phyloP scores from a whole-genome alignment of 2,888 invertebrate species.

The Lasioglossum oenotherae region DNA sequence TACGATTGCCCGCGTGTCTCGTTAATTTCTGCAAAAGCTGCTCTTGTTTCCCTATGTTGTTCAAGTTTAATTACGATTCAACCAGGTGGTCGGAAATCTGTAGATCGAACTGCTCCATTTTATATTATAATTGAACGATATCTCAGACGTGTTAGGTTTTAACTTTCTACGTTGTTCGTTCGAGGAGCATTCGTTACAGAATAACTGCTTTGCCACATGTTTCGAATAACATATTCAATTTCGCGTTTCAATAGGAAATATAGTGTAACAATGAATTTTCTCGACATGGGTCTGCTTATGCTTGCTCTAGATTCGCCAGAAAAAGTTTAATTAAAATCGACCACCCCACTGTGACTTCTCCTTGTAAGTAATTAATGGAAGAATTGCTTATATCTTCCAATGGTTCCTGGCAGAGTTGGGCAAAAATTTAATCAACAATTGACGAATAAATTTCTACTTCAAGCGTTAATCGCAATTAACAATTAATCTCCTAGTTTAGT shows the following conservation, averaged over 20 bases:
- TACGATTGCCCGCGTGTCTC: constrained; percentile 9
- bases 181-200: too few relatives aligned
- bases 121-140: constrained; percentile 1
- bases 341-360: too few relatives aligned
- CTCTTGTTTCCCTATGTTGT: not conserved
- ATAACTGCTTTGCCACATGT: not conserved
- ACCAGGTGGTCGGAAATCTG: not conserved
- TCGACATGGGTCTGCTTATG: too few relatives aligned
- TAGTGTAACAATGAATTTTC: too few relatives aligned
- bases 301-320: too few relatives aligned
- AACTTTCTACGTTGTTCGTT: not conserved
- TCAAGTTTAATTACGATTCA: constrained; percentile 1
- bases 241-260: not conserved
- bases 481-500: too few relatives aligned
- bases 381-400: not conserved
- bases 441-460: too few relatives aligned
- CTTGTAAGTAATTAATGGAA: too few relatives aligned
- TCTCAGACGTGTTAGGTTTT: not conserved
- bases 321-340: too few relatives aligned
- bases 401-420: not conserved
- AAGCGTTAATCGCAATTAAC: too few relatives aligned
- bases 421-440: too few relatives aligned
- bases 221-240: not conserved
- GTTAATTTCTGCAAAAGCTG: constrained; percentile 13
- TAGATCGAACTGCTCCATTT: not conserved